Percentiles rank a stretch among this genome's conserved stretches.
Conservation (phyloP, 1,140 invertebrate genomes). For the Coptotermes formosanus region DNA sequence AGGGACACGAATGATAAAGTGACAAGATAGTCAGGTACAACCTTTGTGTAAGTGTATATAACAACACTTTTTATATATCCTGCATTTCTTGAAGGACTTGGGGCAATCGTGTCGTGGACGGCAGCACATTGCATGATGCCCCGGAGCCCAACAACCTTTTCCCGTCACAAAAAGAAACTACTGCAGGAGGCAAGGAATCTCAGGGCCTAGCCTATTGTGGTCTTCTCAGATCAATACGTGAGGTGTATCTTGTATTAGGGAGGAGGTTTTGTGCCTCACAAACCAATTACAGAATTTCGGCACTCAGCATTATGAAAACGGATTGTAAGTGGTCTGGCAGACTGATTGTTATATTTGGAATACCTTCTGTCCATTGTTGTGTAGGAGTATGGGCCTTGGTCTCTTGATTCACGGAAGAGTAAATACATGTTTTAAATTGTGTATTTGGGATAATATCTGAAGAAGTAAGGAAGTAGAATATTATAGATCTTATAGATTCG, state of each 20-base stretch:
- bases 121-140: background rate
- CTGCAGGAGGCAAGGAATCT: background rate
- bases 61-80: background rate
- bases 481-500: too few relatives aligned
- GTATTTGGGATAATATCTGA: too few relatives aligned
- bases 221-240: background rate
- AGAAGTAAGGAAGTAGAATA: too few relatives aligned
- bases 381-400: too few relatives aligned
- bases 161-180: background rate
- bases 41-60: background rate
- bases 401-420: too few relatives aligned
- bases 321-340: too few relatives aligned
- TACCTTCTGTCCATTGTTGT: too few relatives aligned
- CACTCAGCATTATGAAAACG: too few relatives aligned
- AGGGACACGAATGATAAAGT: background rate
- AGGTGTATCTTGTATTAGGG: background rate
- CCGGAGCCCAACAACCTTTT: background rate
- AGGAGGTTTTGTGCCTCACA: background rate
- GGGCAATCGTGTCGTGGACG: background rate
- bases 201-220: background rate
- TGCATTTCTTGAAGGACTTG: background rate
- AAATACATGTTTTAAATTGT: too few relatives aligned
- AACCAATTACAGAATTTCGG: background rate
- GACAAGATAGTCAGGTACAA: background rate
- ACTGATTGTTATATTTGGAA: too few relatives aligned